phyloP scores from a whole-genome alignment of 2,888 invertebrate genomes.

The Sepiola atlantica region DNA sequence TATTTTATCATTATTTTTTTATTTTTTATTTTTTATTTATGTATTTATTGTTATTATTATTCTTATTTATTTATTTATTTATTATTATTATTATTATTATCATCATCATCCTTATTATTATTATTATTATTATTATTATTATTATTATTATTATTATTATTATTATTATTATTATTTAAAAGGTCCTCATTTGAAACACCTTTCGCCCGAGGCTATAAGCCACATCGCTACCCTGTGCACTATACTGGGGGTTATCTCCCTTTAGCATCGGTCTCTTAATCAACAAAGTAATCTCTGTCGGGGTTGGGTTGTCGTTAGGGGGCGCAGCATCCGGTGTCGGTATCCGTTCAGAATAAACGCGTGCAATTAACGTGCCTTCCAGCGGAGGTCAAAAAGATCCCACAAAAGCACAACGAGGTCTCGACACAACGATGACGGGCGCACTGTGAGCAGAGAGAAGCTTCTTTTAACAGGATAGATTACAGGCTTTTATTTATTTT shows the following conservation, averaged over 20 bases:
- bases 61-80: too few relatives aligned
- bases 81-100: too few relatives aligned
- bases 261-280: not conserved
- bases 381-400: not conserved
- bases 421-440: not conserved
- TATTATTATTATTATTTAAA: too few relatives aligned
- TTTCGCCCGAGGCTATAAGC: not conserved
- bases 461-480: not conserved
- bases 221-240: not conserved
- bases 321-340: not conserved
- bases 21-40: too few relatives aligned
- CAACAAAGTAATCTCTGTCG: not conserved
- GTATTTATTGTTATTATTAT: too few relatives aligned
- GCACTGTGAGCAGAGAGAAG: not conserved
- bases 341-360: not conserved
- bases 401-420: not conserved
- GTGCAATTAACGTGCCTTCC: not conserved
- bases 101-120: too few relatives aligned
- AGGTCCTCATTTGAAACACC: not conserved
- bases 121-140: too few relatives aligned
- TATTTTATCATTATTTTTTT: too few relatives aligned
- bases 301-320: not conserved
- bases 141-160: too few relatives aligned
- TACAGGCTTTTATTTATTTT: not conserved
- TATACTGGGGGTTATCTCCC: not conserved